Conservation (phyloP, 2,113 vertebrate genomes). For the Dunckerocampus dactyliophorus region DNA sequence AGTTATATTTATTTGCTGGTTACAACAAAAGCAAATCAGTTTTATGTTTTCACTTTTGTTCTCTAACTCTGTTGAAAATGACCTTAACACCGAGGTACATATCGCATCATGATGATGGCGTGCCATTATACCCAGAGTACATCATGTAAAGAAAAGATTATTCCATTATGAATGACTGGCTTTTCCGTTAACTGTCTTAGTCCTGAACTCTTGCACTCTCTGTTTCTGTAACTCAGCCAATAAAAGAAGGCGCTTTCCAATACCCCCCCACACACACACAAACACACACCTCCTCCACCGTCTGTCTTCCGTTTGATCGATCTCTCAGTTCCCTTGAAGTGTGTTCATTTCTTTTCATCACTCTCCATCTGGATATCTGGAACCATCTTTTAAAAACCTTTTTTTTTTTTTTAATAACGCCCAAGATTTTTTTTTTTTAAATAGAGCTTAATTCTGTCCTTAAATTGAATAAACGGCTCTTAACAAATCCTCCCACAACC, state of each 20-base stretch:
- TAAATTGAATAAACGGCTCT: conserved; percentile 52
- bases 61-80: no score
- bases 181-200: conserved; percentile 21
- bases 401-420: conserved; percentile 44
- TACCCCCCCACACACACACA: background rate
- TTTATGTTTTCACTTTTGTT: no score
- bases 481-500: conserved; percentile 16
- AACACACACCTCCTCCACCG: conserved; percentile 30
- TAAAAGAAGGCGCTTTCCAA: conserved; percentile 45
- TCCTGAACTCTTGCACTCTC: conserved; percentile 12
- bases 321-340: conserved; percentile 62
- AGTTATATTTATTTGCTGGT: no score
- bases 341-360: conserved; percentile 67
- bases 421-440: conserved; percentile 40
- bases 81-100: no score
- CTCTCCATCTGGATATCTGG: conserved; percentile 57
- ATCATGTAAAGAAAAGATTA: conserved; percentile 5
- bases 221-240: conserved; percentile 43
- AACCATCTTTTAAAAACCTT: conserved; percentile 46
- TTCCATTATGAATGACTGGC: conserved; percentile 27
- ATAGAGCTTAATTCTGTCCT: conserved; percentile 49
- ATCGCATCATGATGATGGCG: no score
- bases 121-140: background rate
- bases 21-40: no score
- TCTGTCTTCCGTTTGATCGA: conserved; percentile 60